These are phyloP conservation scores for Philhelius pedissequus DNA, from an alignment of 2,888 invertebrate species.

Conservation along the genomic window DNA sequence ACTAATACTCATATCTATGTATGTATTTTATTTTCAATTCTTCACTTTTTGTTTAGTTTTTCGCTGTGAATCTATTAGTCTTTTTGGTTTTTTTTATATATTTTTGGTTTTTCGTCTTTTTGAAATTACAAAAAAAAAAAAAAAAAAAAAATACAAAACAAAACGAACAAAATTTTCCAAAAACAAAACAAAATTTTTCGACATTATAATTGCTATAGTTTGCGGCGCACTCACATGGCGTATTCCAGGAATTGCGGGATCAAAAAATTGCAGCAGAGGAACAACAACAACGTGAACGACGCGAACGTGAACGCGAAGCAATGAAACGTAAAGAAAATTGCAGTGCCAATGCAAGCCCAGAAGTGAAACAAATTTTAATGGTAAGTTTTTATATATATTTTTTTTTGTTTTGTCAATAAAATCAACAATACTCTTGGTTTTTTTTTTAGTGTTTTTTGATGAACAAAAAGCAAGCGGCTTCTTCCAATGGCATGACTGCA, in stretches of 20 bases:
- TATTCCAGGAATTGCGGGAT: conserved; percentile 90
- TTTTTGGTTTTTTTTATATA: conserved; percentile 43
- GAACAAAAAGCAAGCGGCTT: conserved; percentile 89
- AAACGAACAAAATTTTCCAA: conserved; percentile 58
- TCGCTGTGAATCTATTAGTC: conserved; percentile 12
- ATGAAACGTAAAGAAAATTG: conserved; percentile 97
- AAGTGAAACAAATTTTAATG: conserved; percentile 97
- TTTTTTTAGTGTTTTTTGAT: conserved; percentile 85
- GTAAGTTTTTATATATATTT: conserved; percentile 78
- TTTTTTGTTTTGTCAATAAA: too few relatives aligned
- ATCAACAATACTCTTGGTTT: background rate
- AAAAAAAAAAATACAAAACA: conserved; percentile 36
- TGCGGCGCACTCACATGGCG: conserved; percentile 80
- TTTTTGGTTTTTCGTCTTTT: conserved; percentile 43
- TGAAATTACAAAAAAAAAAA: conserved; percentile 37
- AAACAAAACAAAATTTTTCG: conserved; percentile 71
- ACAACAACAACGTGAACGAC: conserved; percentile 85
- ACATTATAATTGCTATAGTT: conserved; percentile 77
- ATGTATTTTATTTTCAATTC: conserved; percentile 15
- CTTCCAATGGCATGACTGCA: conserved; percentile 84
- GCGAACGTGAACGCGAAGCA: conserved; percentile 91
- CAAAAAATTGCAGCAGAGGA: conserved; percentile 90
- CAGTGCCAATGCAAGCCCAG: conserved; percentile 96
- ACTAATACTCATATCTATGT: background rate
- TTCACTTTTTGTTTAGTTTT: conserved; percentile 32